Evolutionary conservation across 2,113 vertebrate genomes (phyloP).

Genomic region (Turdus rufiventris): DNA sequence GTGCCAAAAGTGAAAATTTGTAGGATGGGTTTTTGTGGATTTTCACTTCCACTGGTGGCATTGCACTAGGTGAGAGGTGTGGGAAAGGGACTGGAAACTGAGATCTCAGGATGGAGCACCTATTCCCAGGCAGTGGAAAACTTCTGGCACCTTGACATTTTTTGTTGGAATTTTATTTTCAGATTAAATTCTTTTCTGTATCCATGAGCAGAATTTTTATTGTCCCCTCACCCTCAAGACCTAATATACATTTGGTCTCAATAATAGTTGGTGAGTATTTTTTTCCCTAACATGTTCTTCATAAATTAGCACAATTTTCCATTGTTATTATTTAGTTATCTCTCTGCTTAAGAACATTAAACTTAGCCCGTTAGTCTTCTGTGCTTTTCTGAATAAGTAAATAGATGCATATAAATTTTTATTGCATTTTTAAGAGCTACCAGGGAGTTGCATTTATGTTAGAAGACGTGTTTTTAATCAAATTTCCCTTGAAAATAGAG

Average conservation of each 20-base stretch:
- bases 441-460: background rate
- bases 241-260: background rate
- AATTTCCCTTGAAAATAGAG: background rate
- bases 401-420: background rate
- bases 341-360: background rate
- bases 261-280: background rate
- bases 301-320: background rate
- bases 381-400: background rate
- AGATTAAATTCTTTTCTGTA: background rate
- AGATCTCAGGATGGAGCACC: background rate
- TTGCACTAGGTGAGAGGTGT: fast-evolving
- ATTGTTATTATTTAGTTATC: background rate
- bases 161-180: background rate
- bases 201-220: background rate
- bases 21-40: background rate
- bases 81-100: background rate
- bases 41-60: background rate
- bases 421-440: background rate
- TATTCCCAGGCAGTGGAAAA: background rate
- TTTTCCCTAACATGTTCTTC: background rate
- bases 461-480: background rate
- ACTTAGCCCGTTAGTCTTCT: background rate
- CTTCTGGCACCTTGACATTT: background rate
- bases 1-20: background rate
- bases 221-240: background rate